Evolutionary conservation across 2,797 vertebrate species (phyloP), one percentile per base, ranked within the genome.

Genomic region (Poecilia wingei): DNA sequence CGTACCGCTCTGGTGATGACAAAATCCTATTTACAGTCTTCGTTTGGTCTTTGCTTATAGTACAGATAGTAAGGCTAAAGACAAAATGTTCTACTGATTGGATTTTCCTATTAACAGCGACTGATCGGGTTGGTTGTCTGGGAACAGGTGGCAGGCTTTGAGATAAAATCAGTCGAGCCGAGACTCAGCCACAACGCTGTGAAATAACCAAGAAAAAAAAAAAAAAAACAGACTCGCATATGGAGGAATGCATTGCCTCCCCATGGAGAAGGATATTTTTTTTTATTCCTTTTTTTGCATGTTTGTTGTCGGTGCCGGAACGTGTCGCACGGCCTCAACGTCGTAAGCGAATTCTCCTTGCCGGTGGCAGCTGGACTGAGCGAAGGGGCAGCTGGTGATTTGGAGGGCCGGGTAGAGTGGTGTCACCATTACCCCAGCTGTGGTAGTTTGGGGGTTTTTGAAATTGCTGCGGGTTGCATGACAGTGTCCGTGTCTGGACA

Each of bases 371-470:
- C 89, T 92, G 89, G 90, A 90, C 89, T 46, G 45, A 53, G 77
- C 53, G 8, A 6, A 28, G 75, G 94, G 94, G 91, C 92, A 94
- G 87, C 89, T 93, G 92, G 92, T 91, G 87, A 93, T 93, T 91
- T 91, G 85, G 82, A 91, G 83, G 89, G 84, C 69, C 84, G 82
- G 70, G 75, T 74, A 41, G 81, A 86, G 82, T 45, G 14, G 78
- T 9, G 20, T 92, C 87, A 88, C 89, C 83, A n/a, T 77, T 83
- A 84, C 75, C 87, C 87, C 87, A 88, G 92, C 89, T 94, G 92
- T 91, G 89, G 84, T 84, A 91, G 88, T 83, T 83, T 51, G 49
- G 88, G 89, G 82, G 79, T 91, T 87, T 81, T 8, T 82, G 83
- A 88, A 92, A 89, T 82, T 73, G 64, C 25, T 87, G 43, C 72